A percentile compares a stretch with the other conserved stretches of the same genome.
phyloP scores from a whole-genome alignment of 2,888 invertebrate genomes.

The Ormia ochracea region DNA sequence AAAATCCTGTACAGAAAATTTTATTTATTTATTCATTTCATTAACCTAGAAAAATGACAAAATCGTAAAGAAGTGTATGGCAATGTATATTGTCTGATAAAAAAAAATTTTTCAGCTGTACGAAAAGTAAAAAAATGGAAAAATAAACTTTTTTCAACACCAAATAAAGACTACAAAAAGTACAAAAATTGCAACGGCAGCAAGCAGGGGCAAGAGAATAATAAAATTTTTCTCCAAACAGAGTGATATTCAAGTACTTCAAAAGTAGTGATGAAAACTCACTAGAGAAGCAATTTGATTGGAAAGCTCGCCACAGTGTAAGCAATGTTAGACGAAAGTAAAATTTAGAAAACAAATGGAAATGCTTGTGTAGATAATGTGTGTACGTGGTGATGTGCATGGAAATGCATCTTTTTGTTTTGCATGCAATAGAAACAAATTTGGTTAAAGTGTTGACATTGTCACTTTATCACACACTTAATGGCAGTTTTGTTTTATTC shows the following conservation, averaged over 20 bases:
- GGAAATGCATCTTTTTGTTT: not conserved
- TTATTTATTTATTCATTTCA: constrained; percentile 39
- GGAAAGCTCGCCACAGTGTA: constrained; percentile 71
- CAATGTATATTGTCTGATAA: constrained; percentile 3
- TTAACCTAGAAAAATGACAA: constrained; percentile 32
- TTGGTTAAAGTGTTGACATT: constrained; percentile 48
- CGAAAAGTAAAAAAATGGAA: too few relatives aligned
- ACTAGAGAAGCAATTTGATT: constrained; percentile 70
- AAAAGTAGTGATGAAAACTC: constrained; percentile 49
- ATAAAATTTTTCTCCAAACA: constrained; percentile 30
- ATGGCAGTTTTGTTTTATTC: constrained; percentile 23
- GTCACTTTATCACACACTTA: constrained; percentile 48
- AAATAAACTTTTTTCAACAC: not conserved
- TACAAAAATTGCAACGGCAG: too few relatives aligned
- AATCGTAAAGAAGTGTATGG: constrained; percentile 4
- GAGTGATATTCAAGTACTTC: constrained; percentile 39
- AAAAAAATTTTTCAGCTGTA: not conserved
- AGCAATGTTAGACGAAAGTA: constrained; percentile 57
- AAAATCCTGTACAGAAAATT: not conserved
- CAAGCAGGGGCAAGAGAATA: constrained; percentile 11
- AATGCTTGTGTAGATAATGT: not conserved
- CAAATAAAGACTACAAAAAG: constrained; percentile 16
- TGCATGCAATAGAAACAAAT: constrained; percentile 10
- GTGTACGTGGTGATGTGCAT: not conserved
- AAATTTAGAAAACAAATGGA: constrained; percentile 16